Base-by-base conservation (phyloP, 2,113 vertebrate genomes). In the Myxocyprinus asiaticus region DNA sequence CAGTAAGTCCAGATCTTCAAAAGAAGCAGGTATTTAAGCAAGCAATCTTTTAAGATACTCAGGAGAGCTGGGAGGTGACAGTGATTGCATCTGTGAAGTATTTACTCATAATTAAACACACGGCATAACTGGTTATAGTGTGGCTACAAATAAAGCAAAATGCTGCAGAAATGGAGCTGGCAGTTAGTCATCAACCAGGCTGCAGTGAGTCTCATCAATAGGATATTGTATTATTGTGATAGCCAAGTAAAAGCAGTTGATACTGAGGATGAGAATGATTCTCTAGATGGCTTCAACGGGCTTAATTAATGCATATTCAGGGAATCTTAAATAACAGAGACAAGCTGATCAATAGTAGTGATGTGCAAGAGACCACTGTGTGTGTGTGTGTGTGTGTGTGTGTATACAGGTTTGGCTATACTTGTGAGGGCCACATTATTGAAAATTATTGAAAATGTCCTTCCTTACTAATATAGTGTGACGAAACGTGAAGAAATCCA, bases 271-370 rank as follows among this genome's bases (percentile, higher is more conserved):
- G 17, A 45, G 56, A 75, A 33, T 62, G 47, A 14, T 63, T 50
- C 17, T 48, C 59, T n/a, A 22, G 59, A 74, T 74, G 45, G 22
- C 45, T 59, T 50, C 58, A 75, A 63, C 72, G 48, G 72, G 47
- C 45, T 50, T 62, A 75, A 75, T 63, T 75, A 75, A 75, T 62
- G 45, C 62, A 59, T 47, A 63, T 63, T 75, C 10, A 63, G 72
- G 72, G 72, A 63, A 12, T 75, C 72, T 75, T 75, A 75, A 75
- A 63, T 63, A 75, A 63, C 72, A 63, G 72, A 63, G 72, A 51
- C 72, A 51, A 59, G 2, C 17, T 62, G 59, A 75, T 75, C 72
- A 63, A 75, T 75, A 75, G 17, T 12, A 47, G 58, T 51, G 17
- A 51, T 74, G 45, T 17, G 43, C 42, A 17, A 48, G 55, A 61